Evolutionary conservation across 2,888 invertebrate species (phyloP).

Genomic region (Neocrepidodera transversa): DNA sequence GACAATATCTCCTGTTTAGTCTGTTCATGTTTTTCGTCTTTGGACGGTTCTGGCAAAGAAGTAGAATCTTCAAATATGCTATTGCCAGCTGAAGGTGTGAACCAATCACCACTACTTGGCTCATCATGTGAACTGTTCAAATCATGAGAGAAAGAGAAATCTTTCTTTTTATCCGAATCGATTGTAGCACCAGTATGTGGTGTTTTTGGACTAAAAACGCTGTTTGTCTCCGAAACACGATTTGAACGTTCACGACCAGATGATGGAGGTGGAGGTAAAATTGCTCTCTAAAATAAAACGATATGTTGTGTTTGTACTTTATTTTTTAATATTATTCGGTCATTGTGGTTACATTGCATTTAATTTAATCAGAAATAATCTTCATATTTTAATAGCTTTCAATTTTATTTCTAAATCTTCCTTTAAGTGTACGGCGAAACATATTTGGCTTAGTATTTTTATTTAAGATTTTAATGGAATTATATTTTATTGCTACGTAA

Average conservation of each 20-base stretch:
- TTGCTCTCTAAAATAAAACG: conserved; percentile 49
- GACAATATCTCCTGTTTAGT: conserved; percentile 58
- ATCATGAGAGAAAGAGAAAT: conserved; percentile 49
- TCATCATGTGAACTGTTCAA: conserved; percentile 54
- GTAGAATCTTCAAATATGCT: conserved; percentile 55
- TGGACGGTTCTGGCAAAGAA: conserved; percentile 43
- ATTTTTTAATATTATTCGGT: no score
- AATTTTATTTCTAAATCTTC: no score
- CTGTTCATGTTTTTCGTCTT: conserved; percentile 56
- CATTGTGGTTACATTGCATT: no score
- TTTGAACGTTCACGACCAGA: conserved; percentile 51
- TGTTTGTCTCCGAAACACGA: conserved; percentile 54
- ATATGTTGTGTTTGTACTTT: no score
- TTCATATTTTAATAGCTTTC: no score
- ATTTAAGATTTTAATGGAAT: no score
- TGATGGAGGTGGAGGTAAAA: conserved; percentile 53
- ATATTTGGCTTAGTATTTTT: no score
- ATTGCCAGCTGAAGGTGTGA: conserved; percentile 52
- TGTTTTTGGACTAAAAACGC: conserved; percentile 58
- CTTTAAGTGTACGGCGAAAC: no score
- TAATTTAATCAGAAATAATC: no score
- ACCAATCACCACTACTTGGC: conserved; percentile 58
- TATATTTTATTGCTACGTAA: no score
- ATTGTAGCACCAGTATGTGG: conserved; percentile 52
- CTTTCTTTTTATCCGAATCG: conserved; percentile 48